Evolutionary conservation across 2,113 vertebrate species (phyloP), one percentile per base, ranked within the genome.

Genomic region (Greenwoodochromis staneri): DNA sequence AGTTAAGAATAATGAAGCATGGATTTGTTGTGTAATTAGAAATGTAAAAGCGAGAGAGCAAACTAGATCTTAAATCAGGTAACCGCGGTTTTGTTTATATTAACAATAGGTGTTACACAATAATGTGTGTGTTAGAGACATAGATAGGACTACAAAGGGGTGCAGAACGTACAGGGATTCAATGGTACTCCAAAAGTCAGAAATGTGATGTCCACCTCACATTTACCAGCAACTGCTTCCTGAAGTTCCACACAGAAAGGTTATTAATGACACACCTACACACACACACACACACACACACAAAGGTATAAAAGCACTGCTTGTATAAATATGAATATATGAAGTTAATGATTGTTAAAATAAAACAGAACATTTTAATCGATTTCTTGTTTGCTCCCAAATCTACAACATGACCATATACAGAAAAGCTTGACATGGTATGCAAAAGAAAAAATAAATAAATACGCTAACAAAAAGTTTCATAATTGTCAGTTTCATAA

Each of bases 11-110:
- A 47, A 47, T 76, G 63, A 84, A 89, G 54, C 82, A 88, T 87
- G 86, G 66, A 91, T 89, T 93, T 91, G 82, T 92, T 91, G 82
- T 83, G 80, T 90, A 90, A 92, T 92, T 16, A 16, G 2, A 31
- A 61, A 59, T 69, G 6, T 38, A 21, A 69, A 91, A 94, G 0
- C 5, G 1, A 71, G 38, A 71, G 21, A 71, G 38, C 38, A 71
- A 71, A 71, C 38, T 4, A 71, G 36, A 42, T 16, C 66, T 42
- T 24, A 71, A 16, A 73, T 73, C 3, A 42, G 13, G 13, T 27
- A 27, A 42, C 66, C 13, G 4, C 0, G 4, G 21, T 27, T 45
- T 45, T 45, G 66, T 42, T 73, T 45, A 16, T 73, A 42, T 73
- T 73, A 45, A 73, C n/a, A 16, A 42, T 17, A 73, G 3, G 0